Evolutionary conservation across 2,113 vertebrate species (phyloP), one percentile per base, ranked within the genome.

Genomic region (Tinamus guttatus): DNA sequence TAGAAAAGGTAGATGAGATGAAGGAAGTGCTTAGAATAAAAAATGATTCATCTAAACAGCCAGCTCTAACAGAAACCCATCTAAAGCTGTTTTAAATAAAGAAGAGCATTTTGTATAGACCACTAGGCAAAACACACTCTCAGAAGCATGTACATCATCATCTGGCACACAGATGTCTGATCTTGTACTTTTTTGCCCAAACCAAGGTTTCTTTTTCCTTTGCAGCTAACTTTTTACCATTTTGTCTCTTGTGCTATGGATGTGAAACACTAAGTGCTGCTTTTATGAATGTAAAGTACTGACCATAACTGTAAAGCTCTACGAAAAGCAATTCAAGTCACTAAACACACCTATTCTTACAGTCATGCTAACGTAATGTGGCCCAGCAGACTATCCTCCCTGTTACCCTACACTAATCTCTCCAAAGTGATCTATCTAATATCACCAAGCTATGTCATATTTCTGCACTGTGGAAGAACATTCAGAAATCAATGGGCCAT

Each of bases 81-180:
- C 43, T 30, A 71, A 87, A 67, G 45, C 58, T 80, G 27, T 5
- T 13, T 81, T 84, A 92, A 68, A 78, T 80, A 49, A 87, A 76
- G 47, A 76, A 76, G 12, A 81, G 32, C 24, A 73, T 77, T 69
- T 40, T 90, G 32, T 71, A 52, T 74, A 90, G 65, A 64, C 38
- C 54, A 43, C 54, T 60, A 24, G 45, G n/a, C 58, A 82, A 38
- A 67, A 68, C 3, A 5, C 30, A n/a, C 64, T 56, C 69, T 56
- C 47, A 90, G 32, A 83, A 80, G 20, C 74, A 64, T n/a, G 41
- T 9, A 1, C 78, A 85, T n/a, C n/a, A n/a, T n/a, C n/a, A n/a
- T 91, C 92, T 94, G 92, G 79, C 67, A 68, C 62, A 80, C 88
- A 95, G 82, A 93, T 85, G 88, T 92, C 65, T 85, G n/a, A 60